Conservation (phyloP, 2,888 invertebrate species). For the Galeruca laticollis region DNA sequence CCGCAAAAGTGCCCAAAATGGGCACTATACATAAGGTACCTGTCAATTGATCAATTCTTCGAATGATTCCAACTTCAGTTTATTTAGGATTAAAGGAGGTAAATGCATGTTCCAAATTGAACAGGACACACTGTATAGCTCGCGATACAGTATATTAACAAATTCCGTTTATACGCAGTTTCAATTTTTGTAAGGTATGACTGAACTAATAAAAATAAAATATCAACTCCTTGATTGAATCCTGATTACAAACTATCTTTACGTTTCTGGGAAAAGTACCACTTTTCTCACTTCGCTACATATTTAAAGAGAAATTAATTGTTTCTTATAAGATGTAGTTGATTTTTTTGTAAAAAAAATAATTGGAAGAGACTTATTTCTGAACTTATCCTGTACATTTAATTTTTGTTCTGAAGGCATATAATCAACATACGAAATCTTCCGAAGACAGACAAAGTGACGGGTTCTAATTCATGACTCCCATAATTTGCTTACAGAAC, state of each 20-base stretch:
- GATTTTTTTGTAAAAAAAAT: constrained; percentile 2
- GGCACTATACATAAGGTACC: no score
- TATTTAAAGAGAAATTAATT: constrained; percentile 1
- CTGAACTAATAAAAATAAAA: neutral
- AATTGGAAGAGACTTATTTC: neutral
- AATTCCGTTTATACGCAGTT: neutral
- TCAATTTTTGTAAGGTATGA: neutral
- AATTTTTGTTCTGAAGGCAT: neutral
- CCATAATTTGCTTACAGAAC: no score
- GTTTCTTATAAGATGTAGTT: neutral
- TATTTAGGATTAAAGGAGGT: no score
- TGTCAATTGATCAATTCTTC: no score
- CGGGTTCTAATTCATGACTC: no score
- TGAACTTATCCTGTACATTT: neutral
- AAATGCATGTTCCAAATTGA: no score
- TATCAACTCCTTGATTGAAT: neutral
- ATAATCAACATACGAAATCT: neutral
- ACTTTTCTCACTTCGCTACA: neutral
- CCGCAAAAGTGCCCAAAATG: no score
- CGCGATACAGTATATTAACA: neutral
- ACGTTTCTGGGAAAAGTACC: neutral
- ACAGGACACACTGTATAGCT: no score
- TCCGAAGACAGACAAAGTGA: no score
- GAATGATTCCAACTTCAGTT: no score
- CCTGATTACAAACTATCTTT: neutral